A percentile compares a stretch with the other conserved stretches of the same genome.
These are phyloP conservation scores for Agonum fuliginosum DNA, from an alignment of 2,888 invertebrate species.

Conservation along the genomic window DNA sequence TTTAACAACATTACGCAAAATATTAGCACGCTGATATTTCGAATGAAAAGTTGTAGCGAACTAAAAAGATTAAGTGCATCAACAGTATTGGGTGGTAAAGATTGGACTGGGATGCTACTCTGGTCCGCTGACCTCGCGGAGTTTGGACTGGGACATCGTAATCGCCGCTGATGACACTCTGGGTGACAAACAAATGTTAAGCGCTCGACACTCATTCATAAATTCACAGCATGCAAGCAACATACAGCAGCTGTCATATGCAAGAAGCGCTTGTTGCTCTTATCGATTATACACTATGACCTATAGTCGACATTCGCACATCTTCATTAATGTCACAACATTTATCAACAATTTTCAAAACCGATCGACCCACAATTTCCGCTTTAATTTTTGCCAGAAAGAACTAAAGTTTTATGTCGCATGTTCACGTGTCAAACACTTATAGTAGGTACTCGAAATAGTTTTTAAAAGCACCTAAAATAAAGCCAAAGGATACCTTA, in stretches of 20 bases:
- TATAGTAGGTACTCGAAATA: not conserved
- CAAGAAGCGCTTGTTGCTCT: constrained; percentile 6
- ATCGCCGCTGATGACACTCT: constrained; percentile 34
- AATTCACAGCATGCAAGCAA: too few species aligned
- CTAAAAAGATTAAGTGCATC: not conserved
- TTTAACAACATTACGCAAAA: constrained; percentile 37
- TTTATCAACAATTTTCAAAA: not conserved
- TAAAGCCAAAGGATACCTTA: too few species aligned
- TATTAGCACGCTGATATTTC: constrained; percentile 18
- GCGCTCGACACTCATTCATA: constrained; percentile 31
- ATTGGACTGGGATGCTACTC: not conserved
- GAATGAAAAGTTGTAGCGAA: constrained; percentile 15
- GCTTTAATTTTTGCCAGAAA: too few species aligned
- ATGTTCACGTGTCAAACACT: not conserved
- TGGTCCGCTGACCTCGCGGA: constrained; percentile 38
- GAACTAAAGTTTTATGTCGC: too few species aligned
- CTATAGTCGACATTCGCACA: not conserved
- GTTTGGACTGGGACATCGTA: constrained; percentile 34
- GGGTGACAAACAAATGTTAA: constrained; percentile 11
- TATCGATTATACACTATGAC: constrained; percentile 1
- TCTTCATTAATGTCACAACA: not conserved
- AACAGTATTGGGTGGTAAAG: not conserved
- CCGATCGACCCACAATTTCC: not conserved
- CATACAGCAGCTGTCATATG: constrained; percentile 10
- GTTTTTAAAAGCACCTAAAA: too few species aligned